These are phyloP conservation scores for Crotalus helleri DNA, from an alignment of 2,113 vertebrate species.

Conservation along the genomic window DNA sequence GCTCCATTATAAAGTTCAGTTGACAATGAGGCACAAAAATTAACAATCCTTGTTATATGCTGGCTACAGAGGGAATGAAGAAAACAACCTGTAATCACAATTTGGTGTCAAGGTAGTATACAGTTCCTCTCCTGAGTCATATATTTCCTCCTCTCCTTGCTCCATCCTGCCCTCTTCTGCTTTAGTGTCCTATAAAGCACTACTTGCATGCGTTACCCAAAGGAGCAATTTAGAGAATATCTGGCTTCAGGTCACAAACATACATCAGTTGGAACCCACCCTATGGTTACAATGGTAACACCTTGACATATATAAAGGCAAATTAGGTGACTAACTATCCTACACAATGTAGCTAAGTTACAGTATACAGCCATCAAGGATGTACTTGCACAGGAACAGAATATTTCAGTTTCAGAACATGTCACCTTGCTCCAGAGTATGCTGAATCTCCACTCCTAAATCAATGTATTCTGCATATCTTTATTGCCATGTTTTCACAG, in stretches of 20 bases:
- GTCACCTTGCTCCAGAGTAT: not conserved
- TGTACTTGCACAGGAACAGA: not conserved
- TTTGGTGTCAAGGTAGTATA: not conserved
- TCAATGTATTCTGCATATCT: not conserved
- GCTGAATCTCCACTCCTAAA: not conserved
- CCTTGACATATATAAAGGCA: not conserved
- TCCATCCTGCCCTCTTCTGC: accelerated
- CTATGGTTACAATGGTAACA: not conserved
- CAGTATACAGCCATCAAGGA: not conserved
- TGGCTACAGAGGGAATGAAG: not conserved
- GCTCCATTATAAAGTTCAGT: too few species aligned
- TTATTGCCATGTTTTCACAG: not conserved
- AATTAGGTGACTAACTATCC: not conserved
- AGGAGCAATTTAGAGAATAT: not conserved
- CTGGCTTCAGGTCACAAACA: not conserved
- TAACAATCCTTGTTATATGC: not conserved
- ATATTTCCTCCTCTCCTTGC: not conserved
- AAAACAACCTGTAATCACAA: not conserved
- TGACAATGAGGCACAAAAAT: not conserved
- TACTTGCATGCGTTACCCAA: too few species aligned
- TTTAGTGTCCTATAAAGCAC: not conserved
- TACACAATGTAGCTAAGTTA: not conserved
- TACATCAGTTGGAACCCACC: not conserved
- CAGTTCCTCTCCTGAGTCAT: not conserved
- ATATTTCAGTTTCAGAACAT: not conserved